Conservation (phyloP, 2,888 invertebrate genomes). For the Drosophila histrio region DNA sequence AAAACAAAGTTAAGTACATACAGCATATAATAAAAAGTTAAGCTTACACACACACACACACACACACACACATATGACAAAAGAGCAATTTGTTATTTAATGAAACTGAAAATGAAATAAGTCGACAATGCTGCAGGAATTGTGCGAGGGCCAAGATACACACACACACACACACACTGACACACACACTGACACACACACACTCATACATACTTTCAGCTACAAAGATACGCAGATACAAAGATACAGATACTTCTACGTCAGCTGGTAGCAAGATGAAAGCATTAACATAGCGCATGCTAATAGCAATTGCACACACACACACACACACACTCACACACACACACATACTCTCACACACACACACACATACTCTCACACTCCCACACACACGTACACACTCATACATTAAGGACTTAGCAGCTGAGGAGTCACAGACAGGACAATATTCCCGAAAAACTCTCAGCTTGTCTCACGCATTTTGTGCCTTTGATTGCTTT, state of each 20-base stretch:
- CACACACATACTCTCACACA: conserved; percentile 2
- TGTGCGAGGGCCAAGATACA: conserved; percentile 30
- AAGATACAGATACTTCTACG: conserved; percentile 32
- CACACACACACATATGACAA: conserved; percentile 15
- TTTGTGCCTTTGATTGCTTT: conserved; percentile 58
- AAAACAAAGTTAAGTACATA: conserved; percentile 39
- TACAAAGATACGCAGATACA: conserved; percentile 6
- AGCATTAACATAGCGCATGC: conserved; percentile 75
- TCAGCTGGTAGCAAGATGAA: conserved; percentile 52
- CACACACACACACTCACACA: conserved; percentile 26
- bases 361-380: conserved; percentile 18
- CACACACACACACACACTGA: background rate
- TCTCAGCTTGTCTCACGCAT: conserved; percentile 27
- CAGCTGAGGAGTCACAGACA: background rate
- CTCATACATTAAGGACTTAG: conserved; percentile 6
- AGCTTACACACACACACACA: conserved; percentile 44
- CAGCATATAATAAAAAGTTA: conserved; percentile 66
- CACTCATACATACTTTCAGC: background rate
- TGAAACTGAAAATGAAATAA: conserved; percentile 78
- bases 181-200: background rate
- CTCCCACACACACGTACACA: conserved; percentile 1
- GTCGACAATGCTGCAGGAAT: conserved; percentile 58
- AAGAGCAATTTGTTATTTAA: conserved; percentile 78
- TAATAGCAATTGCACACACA: conserved; percentile 68
- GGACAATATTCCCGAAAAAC: conserved; percentile 9